These are phyloP conservation scores for Nesometra sesokonis DNA, from an alignment of 35 echinoderm and acorn worm species.

Conservation along the genomic window DNA sequence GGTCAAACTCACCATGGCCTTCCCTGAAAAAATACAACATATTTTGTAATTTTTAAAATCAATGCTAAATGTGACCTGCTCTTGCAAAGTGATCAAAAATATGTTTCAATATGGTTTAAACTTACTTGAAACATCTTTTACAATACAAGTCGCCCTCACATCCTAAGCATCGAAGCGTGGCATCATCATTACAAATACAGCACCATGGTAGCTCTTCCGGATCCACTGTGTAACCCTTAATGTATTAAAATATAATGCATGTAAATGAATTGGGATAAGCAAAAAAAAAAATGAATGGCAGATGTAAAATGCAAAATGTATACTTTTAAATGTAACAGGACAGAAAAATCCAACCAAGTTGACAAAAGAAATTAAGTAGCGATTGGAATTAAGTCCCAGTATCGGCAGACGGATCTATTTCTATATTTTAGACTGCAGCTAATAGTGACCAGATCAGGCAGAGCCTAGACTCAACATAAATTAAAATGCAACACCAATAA, in stretches of 20 bases:
- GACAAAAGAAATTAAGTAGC: too few species aligned
- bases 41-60: not conserved
- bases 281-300: not conserved
- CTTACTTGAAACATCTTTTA: slow-evolving; percentile 74
- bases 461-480: too few species aligned
- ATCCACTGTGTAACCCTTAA: slow-evolving; percentile 16
- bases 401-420: too few species aligned
- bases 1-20: slow-evolving; percentile 35
- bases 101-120: not conserved
- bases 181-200: slow-evolving; percentile 93
- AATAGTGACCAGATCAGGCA: too few species aligned
- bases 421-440: too few species aligned
- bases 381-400: too few species aligned
- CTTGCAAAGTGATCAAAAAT: too few species aligned
- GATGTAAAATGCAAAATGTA: not conserved
- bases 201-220: slow-evolving; percentile 88
- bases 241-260: not conserved
- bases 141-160: slow-evolving; percentile 85
- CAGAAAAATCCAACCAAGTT: not conserved
- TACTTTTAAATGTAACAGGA: not conserved
- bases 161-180: slow-evolving; percentile 42
- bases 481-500: too few species aligned
- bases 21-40: slow-evolving; percentile 7
- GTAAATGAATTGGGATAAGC: not conserved
- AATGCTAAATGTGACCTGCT: not conserved